phyloP scores from a whole-genome alignment of 2,113 vertebrate genomes.

The Lipotes vexillifer region DNA sequence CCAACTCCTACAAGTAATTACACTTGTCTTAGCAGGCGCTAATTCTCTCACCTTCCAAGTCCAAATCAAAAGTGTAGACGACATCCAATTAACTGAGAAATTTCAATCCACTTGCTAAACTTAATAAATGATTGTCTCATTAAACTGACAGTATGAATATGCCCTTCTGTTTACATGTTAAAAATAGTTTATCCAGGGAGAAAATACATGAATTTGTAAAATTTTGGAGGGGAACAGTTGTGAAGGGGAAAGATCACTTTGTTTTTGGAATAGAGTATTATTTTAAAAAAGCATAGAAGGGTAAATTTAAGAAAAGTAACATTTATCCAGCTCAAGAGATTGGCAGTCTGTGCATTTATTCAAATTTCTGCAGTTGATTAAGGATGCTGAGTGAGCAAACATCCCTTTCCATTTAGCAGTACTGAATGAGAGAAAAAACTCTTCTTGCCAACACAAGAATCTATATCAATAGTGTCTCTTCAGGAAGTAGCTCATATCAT shows the following conservation, averaged over 20 bases:
- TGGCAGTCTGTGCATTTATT: background rate
- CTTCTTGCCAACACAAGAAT: background rate
- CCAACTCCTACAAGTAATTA: background rate
- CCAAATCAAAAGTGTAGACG: background rate
- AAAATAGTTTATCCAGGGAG: background rate
- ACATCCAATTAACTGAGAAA: background rate
- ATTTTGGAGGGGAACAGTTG: background rate
- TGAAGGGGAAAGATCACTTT: background rate
- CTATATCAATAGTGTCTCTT: background rate
- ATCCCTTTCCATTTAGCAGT: background rate
- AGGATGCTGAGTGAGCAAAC: background rate
- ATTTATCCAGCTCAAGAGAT: background rate
- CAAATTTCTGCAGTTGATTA: background rate
- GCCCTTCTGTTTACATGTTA: background rate
- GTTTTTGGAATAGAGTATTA: background rate
- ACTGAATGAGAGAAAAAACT: background rate
- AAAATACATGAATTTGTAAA: background rate
- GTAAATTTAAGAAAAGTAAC: background rate
- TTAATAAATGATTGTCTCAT: background rate
- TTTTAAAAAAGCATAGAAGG: background rate
- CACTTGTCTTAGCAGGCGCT: background rate
- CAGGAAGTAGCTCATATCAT: background rate
- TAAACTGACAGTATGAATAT: background rate
- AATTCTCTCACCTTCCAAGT: background rate
- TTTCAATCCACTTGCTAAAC: background rate